Evolutionary conservation across 2,113 vertebrate genomes (phyloP).

Genomic region (Orycteropus afer): DNA sequence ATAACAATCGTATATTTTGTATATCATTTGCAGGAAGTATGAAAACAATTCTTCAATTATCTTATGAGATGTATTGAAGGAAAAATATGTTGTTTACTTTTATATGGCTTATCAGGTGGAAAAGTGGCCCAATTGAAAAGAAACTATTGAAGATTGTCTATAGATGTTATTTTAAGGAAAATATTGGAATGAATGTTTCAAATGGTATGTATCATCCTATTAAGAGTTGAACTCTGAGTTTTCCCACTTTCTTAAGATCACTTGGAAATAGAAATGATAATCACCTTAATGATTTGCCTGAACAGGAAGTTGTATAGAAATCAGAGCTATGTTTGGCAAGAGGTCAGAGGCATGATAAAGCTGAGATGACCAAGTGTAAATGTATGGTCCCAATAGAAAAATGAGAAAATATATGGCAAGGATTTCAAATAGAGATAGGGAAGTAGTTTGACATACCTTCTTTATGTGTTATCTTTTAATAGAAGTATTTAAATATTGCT

Average conservation of each 20-base stretch:
- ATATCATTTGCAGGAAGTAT: not conserved
- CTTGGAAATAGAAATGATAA: constrained; percentile 86
- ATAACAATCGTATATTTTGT: not conserved
- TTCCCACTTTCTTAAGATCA: constrained; percentile 73
- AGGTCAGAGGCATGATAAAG: constrained; percentile 78
- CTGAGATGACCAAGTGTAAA: constrained; percentile 60
- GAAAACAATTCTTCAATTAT: not conserved
- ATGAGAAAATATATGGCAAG: constrained; percentile 31
- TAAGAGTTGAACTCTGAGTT: constrained; percentile 77
- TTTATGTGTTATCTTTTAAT: not conserved
- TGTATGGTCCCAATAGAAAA: constrained; percentile 54
- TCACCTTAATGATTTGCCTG: constrained; percentile 80
- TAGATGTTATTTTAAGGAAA: constrained; percentile 79
- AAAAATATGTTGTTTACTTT: not conserved
- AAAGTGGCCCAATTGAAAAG: constrained; percentile 50
- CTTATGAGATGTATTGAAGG: constrained; percentile 36
- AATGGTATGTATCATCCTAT: constrained; percentile 65
- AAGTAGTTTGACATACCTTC: not conserved
- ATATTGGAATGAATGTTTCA: constrained; percentile 79
- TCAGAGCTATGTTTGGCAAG: constrained; percentile 75
- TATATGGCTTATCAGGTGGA: not conserved
- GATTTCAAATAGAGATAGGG: constrained; percentile 54
- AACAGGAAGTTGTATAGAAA: constrained; percentile 72
- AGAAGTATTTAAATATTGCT: not conserved
- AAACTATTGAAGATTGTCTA: constrained; percentile 52